Evolutionary conservation across 1,140 invertebrate species (phyloP).

Genomic region (Geopemphigus sp.): DNA sequence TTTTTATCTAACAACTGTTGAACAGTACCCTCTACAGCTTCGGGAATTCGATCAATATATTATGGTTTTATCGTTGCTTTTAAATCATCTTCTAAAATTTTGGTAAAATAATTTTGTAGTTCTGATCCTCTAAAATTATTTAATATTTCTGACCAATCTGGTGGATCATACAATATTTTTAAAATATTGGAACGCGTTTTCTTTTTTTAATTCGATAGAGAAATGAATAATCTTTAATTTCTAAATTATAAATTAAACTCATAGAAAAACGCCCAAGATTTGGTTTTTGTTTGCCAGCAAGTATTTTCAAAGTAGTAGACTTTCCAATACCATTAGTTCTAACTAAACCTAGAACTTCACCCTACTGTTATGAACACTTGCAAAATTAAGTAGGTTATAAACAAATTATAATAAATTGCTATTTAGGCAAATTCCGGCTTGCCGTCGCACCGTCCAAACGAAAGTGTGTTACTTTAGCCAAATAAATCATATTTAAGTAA

Average conservation of each 20-base stretch:
- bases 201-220: not conserved
- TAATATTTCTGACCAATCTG: conserved; percentile 98
- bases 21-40: conserved; percentile 93
- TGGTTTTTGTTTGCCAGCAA: conserved; percentile 98
- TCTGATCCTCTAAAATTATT: conserved; percentile 97
- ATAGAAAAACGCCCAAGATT: conserved; percentile 91
- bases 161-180: conserved; percentile 72
- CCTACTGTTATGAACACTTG: conserved; percentile 90
- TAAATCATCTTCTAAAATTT: conserved; percentile 97
- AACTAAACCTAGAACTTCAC: conserved; percentile 95
- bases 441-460: too few relatives aligned
- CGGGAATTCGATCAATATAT: conserved; percentile 99
- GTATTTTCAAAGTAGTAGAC: conserved; percentile 97
- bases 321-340: conserved; percentile 99
- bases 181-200: not conserved
- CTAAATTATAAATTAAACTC: conserved; percentile 56
- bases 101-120: conserved; percentile 99
- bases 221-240: conserved; percentile 34
- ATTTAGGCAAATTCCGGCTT: too few relatives aligned
- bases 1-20: conserved; percentile 89
- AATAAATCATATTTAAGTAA: too few relatives aligned
- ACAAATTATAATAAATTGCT: too few relatives aligned
- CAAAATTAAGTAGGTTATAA: too few relatives aligned
- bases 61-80: conserved; percentile 99
- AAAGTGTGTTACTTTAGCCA: too few relatives aligned